phyloP scores from a whole-genome alignment of 1,140 invertebrate species.

The Oncopodura yosiiana region DNA sequence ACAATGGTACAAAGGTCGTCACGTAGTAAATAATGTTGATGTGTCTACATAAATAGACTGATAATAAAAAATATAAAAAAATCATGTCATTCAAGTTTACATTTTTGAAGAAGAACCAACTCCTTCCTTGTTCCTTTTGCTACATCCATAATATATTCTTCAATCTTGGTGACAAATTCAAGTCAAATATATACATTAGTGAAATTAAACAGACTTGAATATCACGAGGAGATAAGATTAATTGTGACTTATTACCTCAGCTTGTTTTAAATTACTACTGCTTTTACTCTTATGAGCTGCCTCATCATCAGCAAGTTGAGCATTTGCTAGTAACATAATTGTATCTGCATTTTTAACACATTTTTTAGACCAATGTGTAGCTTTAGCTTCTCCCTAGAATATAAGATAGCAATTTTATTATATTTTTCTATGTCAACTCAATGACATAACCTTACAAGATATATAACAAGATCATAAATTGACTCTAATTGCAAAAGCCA shows the following conservation, averaged over 20 bases:
- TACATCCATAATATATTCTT: neutral
- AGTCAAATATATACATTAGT: neutral
- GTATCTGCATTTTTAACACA: neutral
- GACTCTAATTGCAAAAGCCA: too few relatives aligned
- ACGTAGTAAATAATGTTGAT: too few relatives aligned
- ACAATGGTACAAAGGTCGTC: too few relatives aligned
- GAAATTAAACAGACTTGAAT: too few relatives aligned
- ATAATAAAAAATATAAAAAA: neutral
- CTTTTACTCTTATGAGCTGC: neutral
- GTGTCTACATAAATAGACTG: neutral
- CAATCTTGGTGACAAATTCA: neutral
- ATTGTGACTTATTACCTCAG: neutral
- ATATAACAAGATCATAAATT: too few relatives aligned
- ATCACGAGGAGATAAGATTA: too few relatives aligned
- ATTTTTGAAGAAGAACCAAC: conserved; percentile 1
- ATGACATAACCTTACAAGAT: too few relatives aligned
- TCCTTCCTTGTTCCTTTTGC: neutral
- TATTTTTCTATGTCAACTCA: too few relatives aligned
- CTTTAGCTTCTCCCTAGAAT: too few relatives aligned
- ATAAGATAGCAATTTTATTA: too few relatives aligned
- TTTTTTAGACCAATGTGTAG: too few relatives aligned
- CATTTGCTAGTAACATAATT: neutral
- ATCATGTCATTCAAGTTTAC: neutral
- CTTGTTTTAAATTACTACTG: neutral
- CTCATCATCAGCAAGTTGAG: neutral